Evolutionary conservation across 2,113 vertebrate genomes (phyloP).

Genomic region (Mastomys coucha): DNA sequence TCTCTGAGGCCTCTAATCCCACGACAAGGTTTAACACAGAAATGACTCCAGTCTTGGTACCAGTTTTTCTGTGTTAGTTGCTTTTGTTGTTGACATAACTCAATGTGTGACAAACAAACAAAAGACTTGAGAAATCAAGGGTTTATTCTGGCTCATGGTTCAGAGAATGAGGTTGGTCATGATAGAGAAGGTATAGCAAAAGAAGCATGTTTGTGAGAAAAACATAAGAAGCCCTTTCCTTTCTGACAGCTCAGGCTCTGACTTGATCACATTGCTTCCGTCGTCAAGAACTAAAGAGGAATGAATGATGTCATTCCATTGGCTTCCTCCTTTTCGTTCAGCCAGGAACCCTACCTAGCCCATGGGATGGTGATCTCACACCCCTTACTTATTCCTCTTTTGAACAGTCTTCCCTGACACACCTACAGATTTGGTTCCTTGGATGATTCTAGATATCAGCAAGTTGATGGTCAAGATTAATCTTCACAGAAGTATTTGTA

Average conservation of each 20-base stretch:
- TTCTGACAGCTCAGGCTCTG: no score
- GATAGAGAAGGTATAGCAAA: no score
- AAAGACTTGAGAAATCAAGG: background rate
- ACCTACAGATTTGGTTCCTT: background rate
- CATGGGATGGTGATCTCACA: background rate
- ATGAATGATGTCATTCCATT: background rate
- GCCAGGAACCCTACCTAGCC: background rate
- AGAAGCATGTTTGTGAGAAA: background rate
- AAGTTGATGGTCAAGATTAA: background rate
- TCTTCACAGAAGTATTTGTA: background rate
- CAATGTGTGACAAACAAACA: background rate
- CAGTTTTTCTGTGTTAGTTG: background rate
- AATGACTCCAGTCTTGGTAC: background rate
- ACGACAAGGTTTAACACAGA: background rate
- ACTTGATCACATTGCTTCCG: background rate
- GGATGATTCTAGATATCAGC: background rate
- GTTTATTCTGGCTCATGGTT: background rate
- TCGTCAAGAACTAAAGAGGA: background rate
- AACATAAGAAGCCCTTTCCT: no score
- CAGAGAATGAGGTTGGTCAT: background rate
- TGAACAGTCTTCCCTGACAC: background rate
- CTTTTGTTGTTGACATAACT: background rate
- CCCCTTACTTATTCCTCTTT: background rate
- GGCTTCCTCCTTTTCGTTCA: background rate
- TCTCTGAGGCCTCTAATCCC: no score